Base-by-base conservation (phyloP, 2,113 vertebrate genomes). In the Microcebus lehilahytsara region DNA sequence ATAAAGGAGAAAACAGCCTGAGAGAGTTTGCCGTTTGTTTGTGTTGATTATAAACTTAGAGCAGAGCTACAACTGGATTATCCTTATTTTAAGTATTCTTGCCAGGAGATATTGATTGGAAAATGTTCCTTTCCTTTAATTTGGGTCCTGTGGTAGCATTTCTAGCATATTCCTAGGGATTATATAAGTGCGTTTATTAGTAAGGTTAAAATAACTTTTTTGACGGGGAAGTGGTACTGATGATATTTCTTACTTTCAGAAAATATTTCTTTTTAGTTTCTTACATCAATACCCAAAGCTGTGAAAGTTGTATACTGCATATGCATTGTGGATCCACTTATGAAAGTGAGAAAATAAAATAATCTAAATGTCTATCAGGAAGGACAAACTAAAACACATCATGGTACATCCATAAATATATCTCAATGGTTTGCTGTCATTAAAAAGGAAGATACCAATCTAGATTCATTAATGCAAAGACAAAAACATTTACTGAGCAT, bases 201-300 rank as follows among this genome's bases (percentile, higher is more conserved):
- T 56, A 51, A 89, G 53, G 42, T 69, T 80, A 89, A 95, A 89
- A 81, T 42, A 92, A 62, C 37, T 42, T 88, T 32, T 27, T 17
- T 3, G 3, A 5, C 7, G 12, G 3, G 25, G 1, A 5, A 8
- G 13, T 16, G 12, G 23, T 30, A 23, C 22, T 58, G 23, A 40
- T 64, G 46, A 46, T 25, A 7, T 46, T 95, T 84, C n/a, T 95
- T 90, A 71, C 60, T 94, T 95, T 88, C 74, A 79, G 11, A 95
- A 46, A 74, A 13, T 34, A 66, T 62, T 91, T 85, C 46, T 66
- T 93, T 77, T 53, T 3, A 19, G 19, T 67, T 87, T 86, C 62
- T 13, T 74, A 12, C 17, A 30, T 66, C 16, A 67, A 83, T 27
- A 34, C 12, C 32, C 32, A 60, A 66, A 91, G 16, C 6, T 56